phyloP scores from a whole-genome alignment of 2,797 vertebrate genomes.

The Gobionotothen gibberifrons region DNA sequence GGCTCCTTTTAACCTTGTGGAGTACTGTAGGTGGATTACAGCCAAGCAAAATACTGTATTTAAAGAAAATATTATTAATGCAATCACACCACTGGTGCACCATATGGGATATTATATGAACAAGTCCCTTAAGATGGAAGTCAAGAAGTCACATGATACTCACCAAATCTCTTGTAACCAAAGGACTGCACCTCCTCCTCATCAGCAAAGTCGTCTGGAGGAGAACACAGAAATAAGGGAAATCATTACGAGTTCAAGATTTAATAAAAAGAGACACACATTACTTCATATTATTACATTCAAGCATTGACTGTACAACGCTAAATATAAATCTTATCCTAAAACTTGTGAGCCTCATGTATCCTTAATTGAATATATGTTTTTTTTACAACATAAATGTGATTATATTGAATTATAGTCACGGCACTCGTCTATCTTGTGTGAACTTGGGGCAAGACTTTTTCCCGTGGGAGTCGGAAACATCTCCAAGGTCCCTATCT shows the following conservation, averaged over 20 bases:
- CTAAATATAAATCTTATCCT: too few species aligned
- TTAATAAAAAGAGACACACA: neutral
- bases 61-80: slow-evolving; percentile 24
- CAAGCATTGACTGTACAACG: neutral
- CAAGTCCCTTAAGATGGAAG: slow-evolving; percentile 11
- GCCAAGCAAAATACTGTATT: slow-evolving; percentile 39
- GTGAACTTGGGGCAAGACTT: neutral
- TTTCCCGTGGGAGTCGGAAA: neutral
- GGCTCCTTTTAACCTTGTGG: slow-evolving; percentile 37
- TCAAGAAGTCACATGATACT: slow-evolving; percentile 77
- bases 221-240: slow-evolving; percentile 44
- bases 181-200: slow-evolving; percentile 99
- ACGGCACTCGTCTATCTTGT: too few species aligned
- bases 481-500: neutral
- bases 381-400: neutral
- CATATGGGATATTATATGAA: neutral
- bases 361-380: neutral
- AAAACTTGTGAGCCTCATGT: neutral
- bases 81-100: slow-evolving; percentile 27
- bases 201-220: slow-evolving; percentile 95
- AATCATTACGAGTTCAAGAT: neutral
- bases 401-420: neutral
- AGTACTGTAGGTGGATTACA: slow-evolving; percentile 19
- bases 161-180: slow-evolving; percentile 98
- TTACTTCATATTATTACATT: neutral